Percentiles rank a stretch among this genome's conserved stretches.
Conservation (phyloP, 2,797 vertebrate species). For the Crenuchus spilurus region DNA sequence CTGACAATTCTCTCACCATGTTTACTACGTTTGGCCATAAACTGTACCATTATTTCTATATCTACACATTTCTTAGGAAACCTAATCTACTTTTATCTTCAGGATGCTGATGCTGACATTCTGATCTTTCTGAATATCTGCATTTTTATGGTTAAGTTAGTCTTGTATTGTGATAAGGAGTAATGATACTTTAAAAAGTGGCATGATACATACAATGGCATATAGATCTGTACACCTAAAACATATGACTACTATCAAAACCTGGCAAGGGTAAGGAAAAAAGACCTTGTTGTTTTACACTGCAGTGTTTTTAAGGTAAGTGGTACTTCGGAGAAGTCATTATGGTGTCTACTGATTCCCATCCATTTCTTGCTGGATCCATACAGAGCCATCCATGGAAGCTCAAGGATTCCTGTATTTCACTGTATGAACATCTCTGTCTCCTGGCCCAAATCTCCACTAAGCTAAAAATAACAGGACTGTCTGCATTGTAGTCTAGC, state of each 20-base stretch:
- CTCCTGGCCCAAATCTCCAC: constrained; percentile 56
- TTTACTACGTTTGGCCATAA: too few species aligned
- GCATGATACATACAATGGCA: constrained; percentile 50
- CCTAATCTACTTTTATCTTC: too few species aligned
- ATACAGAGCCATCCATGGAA: constrained; percentile 49
- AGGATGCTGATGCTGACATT: too few species aligned
- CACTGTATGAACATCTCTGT: constrained; percentile 42
- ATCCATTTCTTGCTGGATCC: constrained; percentile 29
- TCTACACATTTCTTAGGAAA: too few species aligned
- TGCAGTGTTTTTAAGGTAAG: constrained; percentile 14
- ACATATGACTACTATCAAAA: constrained; percentile 42
- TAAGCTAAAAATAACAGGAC: constrained; percentile 67
- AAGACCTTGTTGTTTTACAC: constrained; percentile 6
- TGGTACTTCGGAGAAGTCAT: not conserved
- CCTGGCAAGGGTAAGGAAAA: constrained; percentile 34
- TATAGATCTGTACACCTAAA: constrained; percentile 47
- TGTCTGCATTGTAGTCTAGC: constrained; percentile 50
- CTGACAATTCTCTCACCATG: too few species aligned
- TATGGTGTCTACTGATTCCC: constrained; percentile 26
- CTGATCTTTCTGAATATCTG: too few species aligned
- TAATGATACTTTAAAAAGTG: constrained; percentile 56
- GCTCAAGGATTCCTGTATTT: constrained; percentile 33
- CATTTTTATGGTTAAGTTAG: too few species aligned
- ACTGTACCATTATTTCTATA: too few species aligned
- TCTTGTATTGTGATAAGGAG: too few species aligned